Percentiles rank a stretch among this genome's conserved stretches.
These are phyloP conservation scores for Todiramphus saurophagus DNA, from an alignment of 2,113 vertebrate genomes.

Conservation along the genomic window DNA sequence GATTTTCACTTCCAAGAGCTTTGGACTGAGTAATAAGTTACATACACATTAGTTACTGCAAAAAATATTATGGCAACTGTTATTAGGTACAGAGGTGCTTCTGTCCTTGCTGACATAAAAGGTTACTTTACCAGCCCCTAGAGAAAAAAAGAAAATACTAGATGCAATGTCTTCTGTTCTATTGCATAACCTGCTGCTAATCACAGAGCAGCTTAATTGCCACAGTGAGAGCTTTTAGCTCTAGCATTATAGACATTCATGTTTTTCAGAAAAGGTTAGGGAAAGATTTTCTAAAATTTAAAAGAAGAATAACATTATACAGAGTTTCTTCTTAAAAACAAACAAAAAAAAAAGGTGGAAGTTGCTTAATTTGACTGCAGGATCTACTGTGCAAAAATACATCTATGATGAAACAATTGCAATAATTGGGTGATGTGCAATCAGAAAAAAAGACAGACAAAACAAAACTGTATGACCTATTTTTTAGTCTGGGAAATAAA, in stretches of 20 bases:
- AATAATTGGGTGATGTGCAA: not conserved
- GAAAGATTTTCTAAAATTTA: not conserved
- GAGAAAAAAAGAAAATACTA: not conserved
- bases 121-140: not conserved
- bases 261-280: not conserved
- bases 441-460: not conserved
- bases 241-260: not conserved
- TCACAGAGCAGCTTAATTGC: conserved; percentile 16
- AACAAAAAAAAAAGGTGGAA: not conserved
- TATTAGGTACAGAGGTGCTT: not conserved
- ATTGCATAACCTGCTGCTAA: not conserved
- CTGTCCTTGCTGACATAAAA: not conserved
- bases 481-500: not conserved
- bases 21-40: not conserved
- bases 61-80: not conserved
- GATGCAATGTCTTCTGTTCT: not conserved
- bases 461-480: not conserved
- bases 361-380: not conserved
- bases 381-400: not conserved
- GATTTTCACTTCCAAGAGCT: not conserved
- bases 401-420: not conserved
- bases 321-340: not conserved
- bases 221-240: conserved; percentile 13
- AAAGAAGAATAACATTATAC: not conserved
- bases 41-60: not conserved